Conservation (phyloP, 1,140 invertebrate genomes). For the Lineus longissimus region DNA sequence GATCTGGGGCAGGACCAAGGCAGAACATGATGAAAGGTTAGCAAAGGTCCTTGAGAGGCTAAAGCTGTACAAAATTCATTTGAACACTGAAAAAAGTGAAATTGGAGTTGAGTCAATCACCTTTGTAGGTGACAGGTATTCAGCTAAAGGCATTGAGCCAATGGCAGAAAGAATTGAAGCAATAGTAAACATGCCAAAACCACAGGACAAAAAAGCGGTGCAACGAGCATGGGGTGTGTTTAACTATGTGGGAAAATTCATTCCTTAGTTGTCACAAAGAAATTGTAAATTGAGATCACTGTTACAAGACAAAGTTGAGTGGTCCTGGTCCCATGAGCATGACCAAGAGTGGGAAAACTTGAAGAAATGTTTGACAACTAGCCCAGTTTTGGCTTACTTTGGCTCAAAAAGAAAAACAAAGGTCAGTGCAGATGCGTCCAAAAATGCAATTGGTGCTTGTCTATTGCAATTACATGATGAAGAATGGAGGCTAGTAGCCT, state of each 20-base stretch:
- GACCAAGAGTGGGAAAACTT: background rate
- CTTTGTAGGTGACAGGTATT: slow-evolving; percentile 17
- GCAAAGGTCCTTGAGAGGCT: slow-evolving; percentile 2
- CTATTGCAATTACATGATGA: slow-evolving; percentile 9
- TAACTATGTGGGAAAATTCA: slow-evolving; percentile 8
- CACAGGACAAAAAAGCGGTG: slow-evolving; percentile 5
- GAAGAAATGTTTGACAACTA: background rate
- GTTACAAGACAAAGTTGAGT: slow-evolving; percentile 21
- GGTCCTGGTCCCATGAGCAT: background rate
- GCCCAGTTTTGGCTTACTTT: slow-evolving; percentile 10
- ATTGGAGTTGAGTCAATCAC: slow-evolving; percentile 5
- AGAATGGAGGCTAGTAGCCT: slow-evolving; percentile 41
- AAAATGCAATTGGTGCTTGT: slow-evolving; percentile 5
- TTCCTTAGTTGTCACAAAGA: background rate
- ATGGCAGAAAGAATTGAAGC: slow-evolving; percentile 14
- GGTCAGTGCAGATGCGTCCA: slow-evolving; percentile 2
- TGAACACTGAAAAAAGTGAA: slow-evolving; percentile 11
- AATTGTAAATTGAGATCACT: background rate
- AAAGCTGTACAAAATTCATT: slow-evolving; percentile 12
- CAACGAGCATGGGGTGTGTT: slow-evolving; percentile 15
- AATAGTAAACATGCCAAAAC: slow-evolving; percentile 12
- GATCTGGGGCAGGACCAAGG: slow-evolving; percentile 9
- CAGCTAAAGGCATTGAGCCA: background rate
- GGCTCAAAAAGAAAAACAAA: background rate
- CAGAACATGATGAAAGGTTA: slow-evolving; percentile 17